Base-by-base conservation (phyloP, 2,113 vertebrate genomes). In the Hypocryptadius cinnamomeus region DNA sequence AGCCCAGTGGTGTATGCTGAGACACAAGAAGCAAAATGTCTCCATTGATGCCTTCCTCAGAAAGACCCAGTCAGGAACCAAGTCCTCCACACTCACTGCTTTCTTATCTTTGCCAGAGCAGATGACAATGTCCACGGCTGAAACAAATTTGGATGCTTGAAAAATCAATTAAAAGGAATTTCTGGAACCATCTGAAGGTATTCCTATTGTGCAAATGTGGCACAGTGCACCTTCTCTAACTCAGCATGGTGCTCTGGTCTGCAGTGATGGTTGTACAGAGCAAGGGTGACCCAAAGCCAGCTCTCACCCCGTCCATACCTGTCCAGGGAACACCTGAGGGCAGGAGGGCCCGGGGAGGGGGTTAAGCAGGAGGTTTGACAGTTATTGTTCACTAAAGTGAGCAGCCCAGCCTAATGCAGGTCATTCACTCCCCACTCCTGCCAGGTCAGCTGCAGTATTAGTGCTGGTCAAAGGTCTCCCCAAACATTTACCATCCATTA, bases 401-500 rank as follows among this genome's bases (percentile, higher is more conserved):
- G 78, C 91, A 95, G 96, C 84, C 53, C 21, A 84, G 89, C 92
- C 95, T 93, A 94, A 96, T 92, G 79, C 45, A 3, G 82, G 60
- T 69, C 94, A 88, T 57, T 89, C 93, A 82, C 81, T 92, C 85
- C 63, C 20, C 79, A 10, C 85, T 70, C 71, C 82, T 64, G 85
- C 86, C 54, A 23, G 94, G 95, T 95, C 96, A 96, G 92, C 90
- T 85, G 89, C 89, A 50, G 82, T n/a, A 94, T 96, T 95, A 96
- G 89, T 47, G 51, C 90, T 95, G 96, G 94, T 96, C 96, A 97
- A 97, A 97, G 96, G 96, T 96, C 95, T 96, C 95, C 47, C 77
- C 89, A 96, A 96, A 97, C 94, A 97, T 96, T 96, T 95, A 92
- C 86, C 89, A 89, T 96, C 96, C 95, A 97, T 96, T 97, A 97